Evolutionary conservation across 1,140 invertebrate genomes (phyloP).

Genomic region (Drosophila repleta): DNA sequence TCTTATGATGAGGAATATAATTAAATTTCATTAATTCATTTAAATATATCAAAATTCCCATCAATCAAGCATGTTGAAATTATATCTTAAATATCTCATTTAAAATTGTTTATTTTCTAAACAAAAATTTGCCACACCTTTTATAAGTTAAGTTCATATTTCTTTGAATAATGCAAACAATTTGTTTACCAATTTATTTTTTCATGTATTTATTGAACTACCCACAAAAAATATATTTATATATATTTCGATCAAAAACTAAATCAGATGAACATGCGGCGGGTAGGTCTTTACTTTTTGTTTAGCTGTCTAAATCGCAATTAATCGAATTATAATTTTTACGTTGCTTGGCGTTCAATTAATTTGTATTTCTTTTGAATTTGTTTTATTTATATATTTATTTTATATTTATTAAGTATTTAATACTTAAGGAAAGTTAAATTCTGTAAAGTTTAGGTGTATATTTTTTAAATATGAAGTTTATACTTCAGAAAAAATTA

Average conservation of each 20-base stretch:
- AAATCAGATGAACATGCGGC: slow-evolving; percentile 68
- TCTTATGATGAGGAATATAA: too few species aligned
- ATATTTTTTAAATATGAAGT: too few species aligned
- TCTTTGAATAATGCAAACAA: slow-evolving; percentile 57
- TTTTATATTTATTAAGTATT: too few species aligned
- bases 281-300: slow-evolving; percentile 63
- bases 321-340: slow-evolving; percentile 11
- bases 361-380: too few species aligned
- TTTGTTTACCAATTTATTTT: slow-evolving; percentile 58
- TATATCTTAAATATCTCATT: too few species aligned
- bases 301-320: slow-evolving; percentile 18
- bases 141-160: slow-evolving; percentile 31
- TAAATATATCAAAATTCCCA: too few species aligned
- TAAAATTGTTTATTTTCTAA: slow-evolving; percentile 23
- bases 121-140: slow-evolving; percentile 19
- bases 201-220: slow-evolving; percentile 52
- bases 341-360: slow-evolving; percentile 5
- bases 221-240: slow-evolving; percentile 5
- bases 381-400: too few species aligned
- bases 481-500: too few species aligned
- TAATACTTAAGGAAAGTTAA: too few species aligned
- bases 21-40: too few species aligned
- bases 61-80: too few species aligned
- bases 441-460: too few species aligned
- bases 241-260: slow-evolving; percentile 18